Conservation (phyloP, 2,888 invertebrate species). For the Drosophila differens region DNA sequence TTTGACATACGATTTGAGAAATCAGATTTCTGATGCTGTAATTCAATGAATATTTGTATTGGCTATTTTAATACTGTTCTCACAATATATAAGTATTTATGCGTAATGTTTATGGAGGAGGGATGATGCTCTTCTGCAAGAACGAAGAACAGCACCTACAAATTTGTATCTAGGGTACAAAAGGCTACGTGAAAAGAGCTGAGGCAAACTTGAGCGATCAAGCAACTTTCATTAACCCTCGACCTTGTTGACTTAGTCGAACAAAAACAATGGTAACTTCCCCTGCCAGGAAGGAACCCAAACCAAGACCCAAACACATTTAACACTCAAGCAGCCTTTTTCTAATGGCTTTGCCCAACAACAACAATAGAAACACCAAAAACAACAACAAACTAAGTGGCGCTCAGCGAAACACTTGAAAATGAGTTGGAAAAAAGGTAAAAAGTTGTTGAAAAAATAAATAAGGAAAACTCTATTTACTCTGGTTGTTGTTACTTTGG, state of each 20-base stretch:
- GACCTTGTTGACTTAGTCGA: constrained; percentile 75
- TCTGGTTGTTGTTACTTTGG: constrained; percentile 39
- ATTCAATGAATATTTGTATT: background rate
- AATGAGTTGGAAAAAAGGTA: constrained; percentile 71
- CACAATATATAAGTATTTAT: background rate
- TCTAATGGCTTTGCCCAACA: constrained; percentile 67
- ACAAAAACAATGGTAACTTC: constrained; percentile 66
- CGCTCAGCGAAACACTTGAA: constrained; percentile 71
- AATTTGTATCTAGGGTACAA: background rate
- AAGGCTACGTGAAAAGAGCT: background rate
- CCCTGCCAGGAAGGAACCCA: constrained; percentile 11
- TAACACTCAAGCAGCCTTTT: constrained; percentile 62
- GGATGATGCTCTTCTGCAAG: background rate
- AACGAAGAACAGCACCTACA: constrained; percentile 1
- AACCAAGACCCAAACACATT: constrained; percentile 46
- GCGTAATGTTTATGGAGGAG: background rate
- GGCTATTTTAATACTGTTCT: background rate
- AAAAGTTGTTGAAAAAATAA: constrained; percentile 77
- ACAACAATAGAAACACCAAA: constrained; percentile 26
- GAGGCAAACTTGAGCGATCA: constrained; percentile 23
- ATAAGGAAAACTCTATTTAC: constrained; percentile 63
- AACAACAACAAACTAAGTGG: constrained; percentile 65
- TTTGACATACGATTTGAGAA: background rate
- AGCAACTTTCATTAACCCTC: constrained; percentile 73
- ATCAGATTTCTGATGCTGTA: background rate